phyloP scores from a whole-genome alignment of 2,113 vertebrate species.

The Triplophysa rosa region DNA sequence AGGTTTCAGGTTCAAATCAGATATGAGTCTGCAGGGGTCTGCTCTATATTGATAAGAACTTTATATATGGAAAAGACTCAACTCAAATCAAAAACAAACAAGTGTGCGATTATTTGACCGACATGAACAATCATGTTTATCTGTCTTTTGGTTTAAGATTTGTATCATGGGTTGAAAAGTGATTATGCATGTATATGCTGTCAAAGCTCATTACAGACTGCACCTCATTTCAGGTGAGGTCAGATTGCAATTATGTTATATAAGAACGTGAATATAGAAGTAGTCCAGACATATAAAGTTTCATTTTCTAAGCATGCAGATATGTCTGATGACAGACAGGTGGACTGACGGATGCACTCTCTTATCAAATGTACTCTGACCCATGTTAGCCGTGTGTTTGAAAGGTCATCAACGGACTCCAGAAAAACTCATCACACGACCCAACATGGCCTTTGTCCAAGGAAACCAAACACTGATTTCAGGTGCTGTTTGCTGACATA shows the following conservation, averaged over 20 bases:
- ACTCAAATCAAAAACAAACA: background rate
- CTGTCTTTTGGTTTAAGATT: too few species aligned
- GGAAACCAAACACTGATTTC: slow-evolving; percentile 28
- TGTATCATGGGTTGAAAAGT: background rate
- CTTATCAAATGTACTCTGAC: slow-evolving; percentile 25
- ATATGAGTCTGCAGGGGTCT: background rate
- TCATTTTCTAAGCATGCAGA: background rate
- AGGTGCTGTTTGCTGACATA: slow-evolving; percentile 36
- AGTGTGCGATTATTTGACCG: background rate
- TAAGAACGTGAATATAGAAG: background rate
- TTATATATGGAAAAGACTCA: background rate
- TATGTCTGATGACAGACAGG: background rate
- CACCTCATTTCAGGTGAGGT: background rate
- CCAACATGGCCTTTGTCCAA: slow-evolving; percentile 19
- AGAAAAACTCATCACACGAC: slow-evolving; percentile 1
- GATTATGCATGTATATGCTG: background rate
- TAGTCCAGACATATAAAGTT: background rate
- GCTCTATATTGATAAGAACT: background rate
- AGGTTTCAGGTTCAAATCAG: background rate
- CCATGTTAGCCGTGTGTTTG: slow-evolving; percentile 16
- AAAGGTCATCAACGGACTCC: slow-evolving; percentile 33
- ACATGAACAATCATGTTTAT: too few species aligned
- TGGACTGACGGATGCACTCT: background rate
- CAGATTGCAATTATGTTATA: background rate
- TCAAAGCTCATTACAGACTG: background rate